Conservation (phyloP, 1,140 invertebrate species). For the Dreissena polymorpha region DNA sequence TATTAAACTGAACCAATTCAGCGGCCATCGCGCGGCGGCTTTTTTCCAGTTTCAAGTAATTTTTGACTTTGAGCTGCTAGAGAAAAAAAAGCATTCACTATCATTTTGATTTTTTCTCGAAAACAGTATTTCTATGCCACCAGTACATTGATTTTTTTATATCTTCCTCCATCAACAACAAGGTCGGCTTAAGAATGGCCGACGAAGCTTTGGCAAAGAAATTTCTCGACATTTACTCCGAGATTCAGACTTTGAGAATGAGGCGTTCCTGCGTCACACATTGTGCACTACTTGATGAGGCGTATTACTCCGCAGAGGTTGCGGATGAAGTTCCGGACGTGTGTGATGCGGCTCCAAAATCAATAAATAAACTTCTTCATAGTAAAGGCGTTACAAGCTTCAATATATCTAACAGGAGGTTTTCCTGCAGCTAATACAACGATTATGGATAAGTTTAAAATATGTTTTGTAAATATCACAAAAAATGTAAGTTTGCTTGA, state of each 20-base stretch:
- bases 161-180: too few relatives aligned
- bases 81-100: too few relatives aligned
- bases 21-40: too few relatives aligned
- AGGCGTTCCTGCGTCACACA: conserved; percentile 28
- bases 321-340: conserved; percentile 47
- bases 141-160: too few relatives aligned
- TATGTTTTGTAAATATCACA: too few relatives aligned
- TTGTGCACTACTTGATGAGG: conserved; percentile 38
- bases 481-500: too few relatives aligned
- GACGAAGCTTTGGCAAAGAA: conserved; percentile 29
- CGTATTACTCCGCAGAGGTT: conserved; percentile 30
- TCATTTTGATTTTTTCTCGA: too few relatives aligned
- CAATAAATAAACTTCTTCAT: conserved; percentile 15
- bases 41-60: too few relatives aligned
- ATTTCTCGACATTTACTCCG: conserved; percentile 23
- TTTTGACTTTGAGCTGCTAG: too few relatives aligned
- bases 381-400: conserved; percentile 41
- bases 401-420: conserved; percentile 25
- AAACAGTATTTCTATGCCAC: too few relatives aligned
- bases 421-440: conserved; percentile 37
- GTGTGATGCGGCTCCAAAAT: conserved; percentile 40
- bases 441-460: too few relatives aligned
- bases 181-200: conserved; percentile 18
- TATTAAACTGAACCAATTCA: too few relatives aligned
- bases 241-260: conserved; percentile 31